A percentile compares a stretch with the other conserved stretches of the same genome.
Evolutionary conservation across 2,888 invertebrate species (phyloP).

Genomic region (Drosophila demipolita): DNA sequence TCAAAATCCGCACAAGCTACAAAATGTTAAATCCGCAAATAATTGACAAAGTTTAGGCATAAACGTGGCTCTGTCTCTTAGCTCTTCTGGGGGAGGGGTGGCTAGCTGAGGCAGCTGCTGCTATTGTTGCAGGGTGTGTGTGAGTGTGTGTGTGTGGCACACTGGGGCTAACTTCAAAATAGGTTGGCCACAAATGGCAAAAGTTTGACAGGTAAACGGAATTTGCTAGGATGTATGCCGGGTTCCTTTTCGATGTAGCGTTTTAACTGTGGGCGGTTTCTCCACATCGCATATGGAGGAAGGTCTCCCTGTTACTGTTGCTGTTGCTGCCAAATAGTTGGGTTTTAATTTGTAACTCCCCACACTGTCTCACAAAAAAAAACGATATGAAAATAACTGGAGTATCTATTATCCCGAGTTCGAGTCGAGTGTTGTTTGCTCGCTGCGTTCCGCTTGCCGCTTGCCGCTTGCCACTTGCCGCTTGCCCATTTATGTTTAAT

Average conservation of each 20-base stretch:
- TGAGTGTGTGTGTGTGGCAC: constrained; percentile 29
- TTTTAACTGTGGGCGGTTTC: constrained; percentile 1
- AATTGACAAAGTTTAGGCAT: constrained; percentile 81
- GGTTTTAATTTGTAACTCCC: constrained; percentile 49
- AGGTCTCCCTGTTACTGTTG: constrained; percentile 1
- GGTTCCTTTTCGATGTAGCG: constrained; percentile 6
- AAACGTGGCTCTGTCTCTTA: constrained; percentile 74
- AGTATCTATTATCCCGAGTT: constrained; percentile 65
- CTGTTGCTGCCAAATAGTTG: constrained; percentile 26
- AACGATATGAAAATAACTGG: constrained; percentile 10
- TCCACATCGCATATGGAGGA: constrained; percentile 6
- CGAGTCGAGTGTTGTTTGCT: constrained; percentile 49
- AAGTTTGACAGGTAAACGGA: constrained; percentile 81
- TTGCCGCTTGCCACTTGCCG: constrained; percentile 31
- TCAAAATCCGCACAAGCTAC: constrained; percentile 80
- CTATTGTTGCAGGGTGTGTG: constrained; percentile 19
- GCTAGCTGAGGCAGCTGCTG: constrained; percentile 27
- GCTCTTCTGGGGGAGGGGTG: constrained; percentile 6
- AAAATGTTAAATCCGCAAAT: constrained; percentile 81
- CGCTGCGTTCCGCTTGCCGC: constrained; percentile 19
- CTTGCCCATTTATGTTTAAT: constrained; percentile 80
- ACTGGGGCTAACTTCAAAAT: constrained; percentile 75
- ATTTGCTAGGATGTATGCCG: constrained; percentile 66
- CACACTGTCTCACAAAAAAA: background rate
- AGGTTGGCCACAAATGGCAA: constrained; percentile 81